Evolutionary conservation across 2,797 vertebrate species (phyloP).

Genomic region (Peromyscus nudipes): DNA sequence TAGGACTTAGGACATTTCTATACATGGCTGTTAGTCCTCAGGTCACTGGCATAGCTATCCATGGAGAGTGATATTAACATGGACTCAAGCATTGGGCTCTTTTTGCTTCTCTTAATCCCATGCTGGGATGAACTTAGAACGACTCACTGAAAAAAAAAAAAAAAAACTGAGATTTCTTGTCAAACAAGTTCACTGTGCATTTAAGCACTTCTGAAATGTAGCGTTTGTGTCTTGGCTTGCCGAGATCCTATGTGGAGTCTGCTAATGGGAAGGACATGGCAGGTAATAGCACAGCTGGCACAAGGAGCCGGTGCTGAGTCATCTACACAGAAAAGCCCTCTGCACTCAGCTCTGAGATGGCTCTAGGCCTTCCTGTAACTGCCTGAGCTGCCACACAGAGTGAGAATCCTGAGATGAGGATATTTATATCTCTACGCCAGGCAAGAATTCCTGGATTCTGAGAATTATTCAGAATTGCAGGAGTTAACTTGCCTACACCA

Average conservation of each 20-base stretch:
- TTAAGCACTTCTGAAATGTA: neutral
- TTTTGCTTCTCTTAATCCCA: neutral
- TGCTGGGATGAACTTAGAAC: neutral
- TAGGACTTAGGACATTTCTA: neutral
- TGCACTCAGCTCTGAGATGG: neutral
- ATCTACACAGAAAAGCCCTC: neutral
- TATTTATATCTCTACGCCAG: neutral
- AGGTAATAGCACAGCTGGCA: neutral
- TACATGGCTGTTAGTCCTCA: neutral
- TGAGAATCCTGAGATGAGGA: neutral
- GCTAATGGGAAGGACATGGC: neutral
- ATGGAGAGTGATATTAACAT: neutral
- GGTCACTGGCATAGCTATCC: neutral
- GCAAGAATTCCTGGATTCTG: neutral
- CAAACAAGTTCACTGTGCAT: neutral
- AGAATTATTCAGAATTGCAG: neutral
- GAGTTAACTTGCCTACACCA: neutral
- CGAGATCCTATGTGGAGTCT: neutral
- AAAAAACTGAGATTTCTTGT: neutral
- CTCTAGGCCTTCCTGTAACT: neutral
- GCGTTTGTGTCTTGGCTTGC: neutral
- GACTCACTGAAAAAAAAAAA: neutral
- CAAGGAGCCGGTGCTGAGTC: neutral
- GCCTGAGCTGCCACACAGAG: constrained; percentile 16
- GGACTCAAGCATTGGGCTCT: neutral